Evolutionary conservation across 2,113 vertebrate genomes (phyloP).

Genomic region (Pollimyrus isidori): DNA sequence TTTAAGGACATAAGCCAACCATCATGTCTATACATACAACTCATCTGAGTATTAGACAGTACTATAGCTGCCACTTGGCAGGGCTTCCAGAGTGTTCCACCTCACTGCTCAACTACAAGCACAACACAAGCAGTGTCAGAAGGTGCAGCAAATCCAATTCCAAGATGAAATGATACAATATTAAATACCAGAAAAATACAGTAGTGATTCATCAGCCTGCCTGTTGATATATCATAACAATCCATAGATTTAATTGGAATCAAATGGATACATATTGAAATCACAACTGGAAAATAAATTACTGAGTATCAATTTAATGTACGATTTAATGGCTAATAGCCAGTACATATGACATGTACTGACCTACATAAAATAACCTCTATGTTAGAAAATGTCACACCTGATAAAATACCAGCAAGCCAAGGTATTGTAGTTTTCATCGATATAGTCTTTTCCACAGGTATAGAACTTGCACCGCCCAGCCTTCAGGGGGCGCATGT

Average conservation of each 20-base stretch:
- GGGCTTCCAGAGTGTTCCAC: neutral
- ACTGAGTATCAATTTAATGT: neutral
- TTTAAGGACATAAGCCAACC: neutral
- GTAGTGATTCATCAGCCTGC: neutral
- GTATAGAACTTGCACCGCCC: conserved; percentile 59
- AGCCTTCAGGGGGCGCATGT: conserved; percentile 54
- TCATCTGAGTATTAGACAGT: neutral
- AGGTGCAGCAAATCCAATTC: neutral
- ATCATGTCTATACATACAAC: neutral
- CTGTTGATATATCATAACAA: neutral
- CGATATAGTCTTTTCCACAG: conserved; percentile 53
- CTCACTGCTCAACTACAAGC: neutral
- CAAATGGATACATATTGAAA: neutral
- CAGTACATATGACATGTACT: neutral
- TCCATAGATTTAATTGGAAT: neutral
- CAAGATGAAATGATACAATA: neutral
- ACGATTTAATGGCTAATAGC: neutral
- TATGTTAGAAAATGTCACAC: neutral
- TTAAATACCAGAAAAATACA: neutral
- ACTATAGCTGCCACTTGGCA: neutral
- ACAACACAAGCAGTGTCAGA: neutral
- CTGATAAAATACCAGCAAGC: conserved; percentile 10
- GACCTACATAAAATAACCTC: neutral
- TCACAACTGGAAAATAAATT: neutral
- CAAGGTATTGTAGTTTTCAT: conserved; percentile 53